A percentile compares a stretch with the other conserved stretches of the same genome.
Conservation (phyloP, 2,113 vertebrate genomes). For the Pteruthius melanotis region DNA sequence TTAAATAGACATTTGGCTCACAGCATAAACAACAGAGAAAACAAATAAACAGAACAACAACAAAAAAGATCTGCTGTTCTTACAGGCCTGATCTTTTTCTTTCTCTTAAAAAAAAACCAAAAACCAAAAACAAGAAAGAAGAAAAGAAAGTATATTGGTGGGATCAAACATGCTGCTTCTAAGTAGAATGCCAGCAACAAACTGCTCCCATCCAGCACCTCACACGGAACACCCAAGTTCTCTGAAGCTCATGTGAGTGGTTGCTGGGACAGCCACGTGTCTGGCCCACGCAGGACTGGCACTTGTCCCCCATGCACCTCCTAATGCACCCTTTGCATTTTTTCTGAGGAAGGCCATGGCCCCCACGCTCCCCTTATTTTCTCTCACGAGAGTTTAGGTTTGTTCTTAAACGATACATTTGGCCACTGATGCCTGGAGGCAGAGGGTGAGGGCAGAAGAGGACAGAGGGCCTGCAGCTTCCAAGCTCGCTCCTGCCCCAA, state of each 20-base stretch:
- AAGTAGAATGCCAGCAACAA: background rate
- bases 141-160: background rate
- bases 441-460: background rate
- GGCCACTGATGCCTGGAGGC: background rate
- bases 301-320: background rate
- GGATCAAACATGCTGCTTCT: background rate
- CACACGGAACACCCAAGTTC: background rate
- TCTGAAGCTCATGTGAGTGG: background rate
- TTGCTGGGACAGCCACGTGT: background rate
- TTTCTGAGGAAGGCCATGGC: background rate
- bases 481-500: too few species aligned
- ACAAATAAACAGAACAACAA: conserved; percentile 36
- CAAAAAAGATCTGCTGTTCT: conserved; percentile 27
- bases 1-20: conserved; percentile 82
- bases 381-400: background rate
- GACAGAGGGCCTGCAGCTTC: background rate
- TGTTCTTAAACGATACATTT: background rate
- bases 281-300: fast-evolving
- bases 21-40: conserved; percentile 74
- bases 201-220: conserved; percentile 1
- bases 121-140: background rate
- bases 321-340: background rate
- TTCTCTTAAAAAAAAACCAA: background rate
- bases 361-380: background rate
- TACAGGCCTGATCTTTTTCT: conserved; percentile 3